Percentiles rank a stretch among this genome's conserved stretches.
phyloP scores from a whole-genome alignment of 1,140 invertebrate species.

The Ectropis grisescens region DNA sequence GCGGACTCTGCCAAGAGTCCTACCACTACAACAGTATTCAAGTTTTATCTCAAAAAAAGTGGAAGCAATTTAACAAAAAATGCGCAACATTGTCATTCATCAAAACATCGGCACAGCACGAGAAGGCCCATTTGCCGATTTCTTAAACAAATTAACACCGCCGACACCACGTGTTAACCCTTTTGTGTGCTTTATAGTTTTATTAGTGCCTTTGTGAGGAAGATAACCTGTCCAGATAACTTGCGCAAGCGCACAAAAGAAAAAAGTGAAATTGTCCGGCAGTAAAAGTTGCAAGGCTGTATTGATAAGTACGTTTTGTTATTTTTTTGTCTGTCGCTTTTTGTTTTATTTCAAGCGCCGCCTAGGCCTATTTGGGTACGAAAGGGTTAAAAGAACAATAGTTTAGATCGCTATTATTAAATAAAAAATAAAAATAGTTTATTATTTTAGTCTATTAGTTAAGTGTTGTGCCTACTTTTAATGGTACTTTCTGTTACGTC shows the following conservation, averaged over 20 bases:
- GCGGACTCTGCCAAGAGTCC: no score
- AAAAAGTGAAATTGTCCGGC: conserved; percentile 43
- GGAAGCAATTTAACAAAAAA: no score
- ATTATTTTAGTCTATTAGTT: no score
- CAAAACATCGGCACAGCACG: no score
- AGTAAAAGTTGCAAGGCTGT: conserved; percentile 32
- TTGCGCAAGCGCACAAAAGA: conserved; percentile 63
- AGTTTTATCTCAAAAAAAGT: no score
- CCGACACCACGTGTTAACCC: conserved; percentile 37
- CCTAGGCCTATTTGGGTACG: conserved; percentile 10
- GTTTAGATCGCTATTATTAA: no score
- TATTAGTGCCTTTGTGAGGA: conserved; percentile 29
- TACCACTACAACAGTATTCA: no score
- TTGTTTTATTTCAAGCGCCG: conserved; percentile 7
- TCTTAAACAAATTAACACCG: conserved; percentile 54
- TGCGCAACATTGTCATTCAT: no score
- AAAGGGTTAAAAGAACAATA: conserved; percentile 21
- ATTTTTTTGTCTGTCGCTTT: conserved; percentile 15
- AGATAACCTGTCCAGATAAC: conserved; percentile 16
- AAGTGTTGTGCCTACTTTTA: no score
- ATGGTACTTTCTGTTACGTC: no score
- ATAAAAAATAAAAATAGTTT: no score
- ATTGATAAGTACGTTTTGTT: conserved; percentile 18
- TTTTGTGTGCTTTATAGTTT: conserved; percentile 54
- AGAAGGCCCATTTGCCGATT: no score